Conservation (phyloP, 1,140 invertebrate species). For the Hesperophylax magnus region DNA sequence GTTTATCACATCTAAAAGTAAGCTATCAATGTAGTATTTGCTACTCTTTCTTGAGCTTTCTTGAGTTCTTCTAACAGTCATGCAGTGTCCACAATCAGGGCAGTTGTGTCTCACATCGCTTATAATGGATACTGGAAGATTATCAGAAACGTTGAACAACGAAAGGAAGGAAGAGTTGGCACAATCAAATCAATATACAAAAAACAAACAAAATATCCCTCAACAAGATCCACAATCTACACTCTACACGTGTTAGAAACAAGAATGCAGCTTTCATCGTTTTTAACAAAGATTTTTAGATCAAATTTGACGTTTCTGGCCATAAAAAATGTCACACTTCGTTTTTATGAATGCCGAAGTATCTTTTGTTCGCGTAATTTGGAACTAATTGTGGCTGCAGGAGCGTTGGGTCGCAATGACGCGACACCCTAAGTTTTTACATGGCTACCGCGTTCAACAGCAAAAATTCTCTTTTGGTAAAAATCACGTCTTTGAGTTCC, state of each 20-base stretch:
- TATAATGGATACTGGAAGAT: no score
- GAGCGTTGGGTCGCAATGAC: slow-evolving; percentile 6
- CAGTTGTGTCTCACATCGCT: no score
- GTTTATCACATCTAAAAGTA: no score
- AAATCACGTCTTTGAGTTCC: slow-evolving; percentile 36
- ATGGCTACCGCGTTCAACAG: slow-evolving; percentile 5
- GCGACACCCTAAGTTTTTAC: slow-evolving; percentile 44
- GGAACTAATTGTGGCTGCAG: slow-evolving; percentile 44
- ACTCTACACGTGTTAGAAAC: background rate
- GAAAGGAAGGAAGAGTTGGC: no score
- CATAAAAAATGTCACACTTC: background rate
- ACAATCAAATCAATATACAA: no score
- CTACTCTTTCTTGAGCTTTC: no score
- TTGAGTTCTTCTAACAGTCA: no score
- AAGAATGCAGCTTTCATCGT: background rate
- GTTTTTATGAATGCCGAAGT: slow-evolving; percentile 7
- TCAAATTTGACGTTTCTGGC: background rate
- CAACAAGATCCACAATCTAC: no score
- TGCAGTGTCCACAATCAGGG: no score
- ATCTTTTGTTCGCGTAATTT: slow-evolving; percentile 44
- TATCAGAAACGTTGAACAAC: no score
- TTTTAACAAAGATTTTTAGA: background rate
- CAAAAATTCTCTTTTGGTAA: slow-evolving; percentile 9
- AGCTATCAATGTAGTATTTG: no score
- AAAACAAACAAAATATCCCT: no score